These are phyloP conservation scores for Scatophagus argus DNA, from an alignment of 2,113 vertebrate species.

Conservation along the genomic window DNA sequence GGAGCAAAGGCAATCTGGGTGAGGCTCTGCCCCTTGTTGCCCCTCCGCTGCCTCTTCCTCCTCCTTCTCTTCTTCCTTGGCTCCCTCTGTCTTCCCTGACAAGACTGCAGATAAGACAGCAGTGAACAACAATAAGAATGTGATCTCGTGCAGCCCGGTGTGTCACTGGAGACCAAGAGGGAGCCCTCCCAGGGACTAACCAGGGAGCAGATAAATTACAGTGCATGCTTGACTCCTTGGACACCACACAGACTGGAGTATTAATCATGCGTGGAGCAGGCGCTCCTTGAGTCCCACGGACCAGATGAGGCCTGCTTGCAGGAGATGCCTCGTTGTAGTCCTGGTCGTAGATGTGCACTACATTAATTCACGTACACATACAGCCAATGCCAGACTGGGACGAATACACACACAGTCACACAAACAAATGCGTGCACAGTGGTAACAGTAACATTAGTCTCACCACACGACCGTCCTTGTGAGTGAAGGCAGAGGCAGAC, in stretches of 20 bases:
- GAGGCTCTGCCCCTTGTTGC: conserved; percentile 20
- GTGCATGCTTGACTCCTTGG: conserved; percentile 58
- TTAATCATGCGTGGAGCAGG: conserved; percentile 52
- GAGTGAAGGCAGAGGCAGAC: conserved; percentile 50
- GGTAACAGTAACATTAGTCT: conserved; percentile 52
- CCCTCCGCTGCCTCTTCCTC: conserved; percentile 6
- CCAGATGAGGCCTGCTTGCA: conserved; percentile 60
- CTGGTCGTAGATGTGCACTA: neutral
- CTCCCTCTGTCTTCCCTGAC: conserved; percentile 58
- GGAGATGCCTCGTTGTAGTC: conserved; percentile 15
- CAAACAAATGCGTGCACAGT: conserved; percentile 9
- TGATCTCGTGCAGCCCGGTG: conserved; percentile 31
- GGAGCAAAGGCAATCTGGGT: conserved; percentile 48
- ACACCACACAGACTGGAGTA: conserved; percentile 55
- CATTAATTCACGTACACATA: conserved; percentile 14
- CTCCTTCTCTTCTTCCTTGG: conserved; percentile 10
- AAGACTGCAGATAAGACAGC: conserved; percentile 68
- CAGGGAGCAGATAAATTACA: conserved; percentile 70
- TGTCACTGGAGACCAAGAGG: conserved; percentile 51
- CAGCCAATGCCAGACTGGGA: neutral
- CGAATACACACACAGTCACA: neutral
- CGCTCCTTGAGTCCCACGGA: neutral
- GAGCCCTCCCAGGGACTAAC: conserved; percentile 47
- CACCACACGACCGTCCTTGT: conserved; percentile 58
- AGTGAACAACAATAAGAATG: conserved; percentile 54